Base-by-base conservation (phyloP, 2,113 vertebrate genomes). In the Verasper variegatus region DNA sequence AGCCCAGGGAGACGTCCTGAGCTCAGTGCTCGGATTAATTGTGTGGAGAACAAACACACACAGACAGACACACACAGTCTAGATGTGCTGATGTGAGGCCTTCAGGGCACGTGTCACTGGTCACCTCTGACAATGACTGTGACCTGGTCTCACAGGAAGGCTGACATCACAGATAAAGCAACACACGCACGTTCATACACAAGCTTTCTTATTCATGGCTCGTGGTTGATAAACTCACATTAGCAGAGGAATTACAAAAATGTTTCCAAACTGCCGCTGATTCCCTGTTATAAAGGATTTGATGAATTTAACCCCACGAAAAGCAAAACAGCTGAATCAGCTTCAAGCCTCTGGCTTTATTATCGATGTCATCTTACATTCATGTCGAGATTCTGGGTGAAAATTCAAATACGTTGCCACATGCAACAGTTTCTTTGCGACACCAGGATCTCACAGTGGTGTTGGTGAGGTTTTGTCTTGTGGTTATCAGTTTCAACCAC, bases 41-140 rank as follows among this genome's bases (percentile, higher is more conserved):
- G 70, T 35, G 37, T n/a, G 24, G n/a, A 67, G 58, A 84, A 66
- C 47, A 8, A 8, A 47, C 12, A 47, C 42, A 45, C 42, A 45
- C 42, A 45, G 13, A 11, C 42, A 51, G 0, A 51, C 15, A 51
- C 47, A 57, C 63, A 42, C 40, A 55, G 13, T 31, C 7, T 45
- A 51, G 35, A 65, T 57, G 58, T 66, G 56, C 72, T 87, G 84
- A 84, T 63, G 81, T 84, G 85, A 76, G 83, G 55, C 56, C 84
- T 70, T 82, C 79, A 68, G 66, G 71, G 40, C 63, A n/a, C 42
- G 5, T 75, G 81, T 76, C 87, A 86, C 70, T 3, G n/a, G 73
- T 84, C 85, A 68, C 71, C 55, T 72, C 75, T 68, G 80, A 78
- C 62, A 75, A 17, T 31, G 26, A 54, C 80, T 31, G 40, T 76